A percentile compares a stretch with the other conserved stretches of the same genome.
These are phyloP conservation scores for Pantherophis vulpinus DNA, from an alignment of 2,797 vertebrate genomes.

Conservation along the genomic window DNA sequence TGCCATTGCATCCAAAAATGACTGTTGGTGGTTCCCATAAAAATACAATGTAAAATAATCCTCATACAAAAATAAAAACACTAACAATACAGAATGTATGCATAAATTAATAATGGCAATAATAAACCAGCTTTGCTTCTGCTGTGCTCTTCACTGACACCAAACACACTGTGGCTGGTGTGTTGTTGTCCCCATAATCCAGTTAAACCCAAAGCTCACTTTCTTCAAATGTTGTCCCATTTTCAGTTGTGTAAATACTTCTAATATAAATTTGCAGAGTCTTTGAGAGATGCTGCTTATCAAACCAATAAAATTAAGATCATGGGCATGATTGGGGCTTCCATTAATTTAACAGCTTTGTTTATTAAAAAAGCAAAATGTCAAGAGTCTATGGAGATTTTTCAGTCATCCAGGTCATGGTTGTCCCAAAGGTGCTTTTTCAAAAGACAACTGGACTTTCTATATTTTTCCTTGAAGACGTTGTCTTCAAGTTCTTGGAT, in stretches of 20 bases:
- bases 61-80: not conserved
- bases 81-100: not conserved
- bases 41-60: not conserved
- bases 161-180: not conserved
- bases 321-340: not conserved
- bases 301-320: conserved; percentile 15
- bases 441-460: not conserved
- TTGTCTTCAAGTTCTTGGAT: not conserved
- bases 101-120: not conserved
- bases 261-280: not conserved
- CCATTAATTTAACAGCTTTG: conserved; percentile 15
- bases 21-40: not conserved
- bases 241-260: conserved; percentile 19
- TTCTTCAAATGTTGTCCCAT: conserved; percentile 5
- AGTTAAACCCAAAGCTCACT: not conserved
- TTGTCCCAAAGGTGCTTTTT: not conserved
- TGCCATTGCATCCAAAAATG: not conserved
- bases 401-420: not conserved
- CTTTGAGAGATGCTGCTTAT: conserved; percentile 30
- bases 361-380: not conserved
- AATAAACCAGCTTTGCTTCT: not conserved
- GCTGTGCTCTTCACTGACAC: not conserved
- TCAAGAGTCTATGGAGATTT: not conserved
- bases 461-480: not conserved
- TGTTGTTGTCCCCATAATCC: not conserved